Evolutionary conservation across 2,797 vertebrate species (phyloP).

Genomic region (Gymnocypris eckloni): DNA sequence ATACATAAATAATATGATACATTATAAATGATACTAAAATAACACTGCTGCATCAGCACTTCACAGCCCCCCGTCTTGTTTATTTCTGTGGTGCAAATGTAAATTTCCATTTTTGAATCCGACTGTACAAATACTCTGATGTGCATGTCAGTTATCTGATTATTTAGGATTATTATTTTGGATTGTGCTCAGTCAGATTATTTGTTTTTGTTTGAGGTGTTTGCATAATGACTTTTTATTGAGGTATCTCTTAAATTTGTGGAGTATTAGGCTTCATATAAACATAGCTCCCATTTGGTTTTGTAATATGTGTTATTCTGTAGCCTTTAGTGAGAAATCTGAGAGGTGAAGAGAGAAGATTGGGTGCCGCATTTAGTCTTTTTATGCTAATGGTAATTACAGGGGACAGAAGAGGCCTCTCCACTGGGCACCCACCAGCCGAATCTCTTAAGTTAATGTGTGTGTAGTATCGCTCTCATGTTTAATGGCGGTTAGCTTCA

Average conservation of each 20-base stretch:
- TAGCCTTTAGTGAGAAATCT: conserved; percentile 12
- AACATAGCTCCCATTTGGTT: neutral
- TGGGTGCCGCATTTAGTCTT: neutral
- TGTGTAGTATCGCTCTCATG: conserved; percentile 25
- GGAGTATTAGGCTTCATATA: neutral
- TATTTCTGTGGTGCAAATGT: neutral
- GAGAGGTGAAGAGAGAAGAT: conserved; percentile 32
- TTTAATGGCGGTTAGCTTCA: conserved; percentile 21
- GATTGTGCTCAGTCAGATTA: neutral
- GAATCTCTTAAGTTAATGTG: conserved; percentile 38
- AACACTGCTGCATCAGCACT: neutral
- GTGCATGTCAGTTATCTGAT: neutral
- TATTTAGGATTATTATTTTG: neutral
- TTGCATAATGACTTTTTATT: neutral
- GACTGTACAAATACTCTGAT: neutral
- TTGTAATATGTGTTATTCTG: conserved; percentile 19
- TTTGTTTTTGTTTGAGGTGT: neutral
- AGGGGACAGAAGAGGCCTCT: conserved; percentile 33
- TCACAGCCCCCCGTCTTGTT: neutral
- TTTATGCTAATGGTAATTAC: conserved; percentile 50
- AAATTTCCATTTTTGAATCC: neutral
- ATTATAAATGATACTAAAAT: neutral
- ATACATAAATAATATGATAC: neutral
- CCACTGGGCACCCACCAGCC: conserved; percentile 16
- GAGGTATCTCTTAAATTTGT: neutral